phyloP scores from a whole-genome alignment of 2,888 invertebrate genomes.

The Hyppa rectilinea region DNA sequence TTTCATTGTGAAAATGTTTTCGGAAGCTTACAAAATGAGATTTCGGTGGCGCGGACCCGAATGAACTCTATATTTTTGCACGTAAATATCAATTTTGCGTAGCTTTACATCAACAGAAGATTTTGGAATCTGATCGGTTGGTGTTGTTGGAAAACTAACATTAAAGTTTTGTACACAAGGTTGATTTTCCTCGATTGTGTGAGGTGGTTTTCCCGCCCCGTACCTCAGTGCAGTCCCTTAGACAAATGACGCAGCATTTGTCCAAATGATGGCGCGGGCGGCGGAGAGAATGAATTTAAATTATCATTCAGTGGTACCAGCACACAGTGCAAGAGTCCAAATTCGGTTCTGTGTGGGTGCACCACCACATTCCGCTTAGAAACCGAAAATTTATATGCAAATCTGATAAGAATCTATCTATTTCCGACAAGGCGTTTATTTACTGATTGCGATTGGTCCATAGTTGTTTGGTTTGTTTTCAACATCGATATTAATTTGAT shows the following conservation, averaged over 20 bases:
- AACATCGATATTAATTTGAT: constrained; percentile 12
- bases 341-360: constrained; percentile 81
- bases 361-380: constrained; percentile 60
- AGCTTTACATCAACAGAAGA: constrained; percentile 78
- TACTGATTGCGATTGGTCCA: constrained; percentile 23
- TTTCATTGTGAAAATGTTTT: constrained; percentile 84
- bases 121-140: constrained; percentile 83
- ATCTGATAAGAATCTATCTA: constrained; percentile 65
- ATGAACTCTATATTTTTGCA: constrained; percentile 74
- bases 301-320: constrained; percentile 91
- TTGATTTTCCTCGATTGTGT: constrained; percentile 69
- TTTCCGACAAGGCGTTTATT: constrained; percentile 54
- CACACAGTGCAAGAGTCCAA: constrained; percentile 86
- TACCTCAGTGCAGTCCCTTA: constrained; percentile 82
- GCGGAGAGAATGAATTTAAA: constrained; percentile 91
- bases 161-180: constrained; percentile 70
- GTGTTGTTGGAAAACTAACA: constrained; percentile 73
- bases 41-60: constrained; percentile 74
- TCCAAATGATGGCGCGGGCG: constrained; percentile 91
- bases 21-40: constrained; percentile 87
- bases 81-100: constrained; percentile 78
- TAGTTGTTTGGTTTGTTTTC: constrained; percentile 18
- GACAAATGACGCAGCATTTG: constrained; percentile 91
- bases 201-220: constrained; percentile 74
- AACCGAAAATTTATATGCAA: constrained; percentile 61